Percentiles rank a stretch among this genome's conserved stretches.
phyloP scores from a whole-genome alignment of 2,888 invertebrate genomes.

The Limnephilus auricula region DNA sequence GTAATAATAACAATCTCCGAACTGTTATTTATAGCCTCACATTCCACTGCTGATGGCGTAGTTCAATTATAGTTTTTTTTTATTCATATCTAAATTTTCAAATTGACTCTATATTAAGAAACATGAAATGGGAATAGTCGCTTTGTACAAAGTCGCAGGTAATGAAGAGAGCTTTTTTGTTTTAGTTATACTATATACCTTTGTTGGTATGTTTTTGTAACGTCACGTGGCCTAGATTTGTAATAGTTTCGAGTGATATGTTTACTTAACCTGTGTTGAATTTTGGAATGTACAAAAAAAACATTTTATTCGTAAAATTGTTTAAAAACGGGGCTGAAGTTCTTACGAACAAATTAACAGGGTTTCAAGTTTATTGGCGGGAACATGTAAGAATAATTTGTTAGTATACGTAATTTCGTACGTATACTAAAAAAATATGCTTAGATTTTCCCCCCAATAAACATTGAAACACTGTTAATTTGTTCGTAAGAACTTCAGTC shows the following conservation, averaged over 20 bases:
- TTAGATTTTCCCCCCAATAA: no score
- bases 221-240: no score
- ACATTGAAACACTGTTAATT: no score
- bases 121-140: slow-evolving; percentile 32
- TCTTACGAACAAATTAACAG: no score
- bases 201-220: background rate
- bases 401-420: no score
- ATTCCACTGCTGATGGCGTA: slow-evolving; percentile 53
- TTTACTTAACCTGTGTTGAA: background rate
- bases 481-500: no score
- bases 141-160: slow-evolving; percentile 10
- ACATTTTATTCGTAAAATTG: no score
- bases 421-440: no score
- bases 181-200: background rate
- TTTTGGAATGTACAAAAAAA: background rate
- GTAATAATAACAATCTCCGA: slow-evolving; percentile 55
- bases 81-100: slow-evolving; percentile 18
- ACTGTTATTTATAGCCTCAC: slow-evolving; percentile 62
- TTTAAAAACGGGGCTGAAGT: no score
- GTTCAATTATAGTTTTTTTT: slow-evolving; percentile 41
- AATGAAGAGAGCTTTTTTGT: background rate
- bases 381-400: no score
- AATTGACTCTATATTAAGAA: slow-evolving; percentile 8
- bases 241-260: background rate
- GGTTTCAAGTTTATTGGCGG: no score